Percentiles rank a stretch among this genome's conserved stretches.
Evolutionary conservation across 2,888 invertebrate species (phyloP).

Genomic region (Parnassius orleans): DNA sequence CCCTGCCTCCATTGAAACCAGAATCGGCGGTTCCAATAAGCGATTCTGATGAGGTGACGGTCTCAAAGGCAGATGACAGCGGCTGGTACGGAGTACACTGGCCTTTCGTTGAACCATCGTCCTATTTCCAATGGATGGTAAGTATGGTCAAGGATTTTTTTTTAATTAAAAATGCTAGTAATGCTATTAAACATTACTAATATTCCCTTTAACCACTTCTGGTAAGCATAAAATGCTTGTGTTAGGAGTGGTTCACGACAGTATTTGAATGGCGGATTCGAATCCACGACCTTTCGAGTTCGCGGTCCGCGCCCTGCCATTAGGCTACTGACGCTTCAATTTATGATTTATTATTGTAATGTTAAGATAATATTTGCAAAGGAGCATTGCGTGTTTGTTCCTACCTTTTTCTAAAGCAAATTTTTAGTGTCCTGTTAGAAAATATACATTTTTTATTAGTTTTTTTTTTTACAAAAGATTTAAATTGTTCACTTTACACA

Average conservation of each 20-base stretch:
- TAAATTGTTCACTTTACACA: too few relatives aligned
- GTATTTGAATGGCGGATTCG: too few relatives aligned
- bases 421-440: not conserved
- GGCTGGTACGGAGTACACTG: conserved; percentile 83
- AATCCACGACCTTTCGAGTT: too few relatives aligned
- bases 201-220: too few relatives aligned
- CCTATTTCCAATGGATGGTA: conserved; percentile 85
- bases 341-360: conserved; percentile 11
- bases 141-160: conserved; percentile 40
- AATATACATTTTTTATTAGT: not conserved
- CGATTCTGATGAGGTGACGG: conserved; percentile 69
- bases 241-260: too few relatives aligned
- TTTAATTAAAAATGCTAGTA: too few relatives aligned
- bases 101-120: conserved; percentile 84
- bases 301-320: too few relatives aligned
- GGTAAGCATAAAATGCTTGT: too few relatives aligned
- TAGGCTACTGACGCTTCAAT: too few relatives aligned
- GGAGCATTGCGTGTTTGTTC: conserved; percentile 33
- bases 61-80: conserved; percentile 62
- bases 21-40: conserved; percentile 49
- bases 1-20: conserved; percentile 65
- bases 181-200: too few relatives aligned
- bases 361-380: conserved; percentile 3
- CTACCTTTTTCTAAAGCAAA: conserved; percentile 5
- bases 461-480: too few relatives aligned